Evolutionary conservation across 2,113 vertebrate species (phyloP), one percentile per base, ranked within the genome.

Genomic region (Peromyscus californicus): DNA sequence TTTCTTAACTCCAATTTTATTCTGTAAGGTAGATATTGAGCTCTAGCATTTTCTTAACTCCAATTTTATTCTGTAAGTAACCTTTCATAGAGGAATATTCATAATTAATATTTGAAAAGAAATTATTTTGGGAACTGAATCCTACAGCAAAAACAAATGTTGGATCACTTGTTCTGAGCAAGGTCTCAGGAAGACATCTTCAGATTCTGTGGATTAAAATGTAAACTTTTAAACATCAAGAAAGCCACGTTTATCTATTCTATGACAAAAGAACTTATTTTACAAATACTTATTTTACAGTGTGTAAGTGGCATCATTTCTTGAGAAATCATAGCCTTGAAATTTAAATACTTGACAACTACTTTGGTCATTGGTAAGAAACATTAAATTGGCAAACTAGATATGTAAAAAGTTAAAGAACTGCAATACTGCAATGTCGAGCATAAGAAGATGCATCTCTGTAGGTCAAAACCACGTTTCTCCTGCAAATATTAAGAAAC

Each of bases 1-100:
- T 90, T 94, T 93, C 83, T 5, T 67, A 93, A 94, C 5, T 51
- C 29, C 16, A 92, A 19, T 92, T 94, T 90, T 93, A 92, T 91
- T 80, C 12, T 94, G 72, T 70, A 67, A 42, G 51, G 51, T 51
- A 51, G 51, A 51, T 51, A 51, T 51, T 51, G 8, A 51, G 21
- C 13, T 87, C 57, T 1, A 93, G 29, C 12, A 94, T 36, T 90
- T 94, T 93, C 83, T 5, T 67, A 93, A 94, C 5, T 51, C 29
- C 16, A 92, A 19, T 90, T 94, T 90, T 93, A 92, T 91, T 80
- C 12, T 94, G 72, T 70, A 67, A 42, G 54, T 15, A 85, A 95
- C 26, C 3, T 87, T 83, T 69, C 48, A 9, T 57, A 91, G 26
- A 95, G 80, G 5, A 93, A 97, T 95, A 78, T 65, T 91, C 63